Conservation (phyloP, 2,113 vertebrate genomes). For the Oreamnos americanus region DNA sequence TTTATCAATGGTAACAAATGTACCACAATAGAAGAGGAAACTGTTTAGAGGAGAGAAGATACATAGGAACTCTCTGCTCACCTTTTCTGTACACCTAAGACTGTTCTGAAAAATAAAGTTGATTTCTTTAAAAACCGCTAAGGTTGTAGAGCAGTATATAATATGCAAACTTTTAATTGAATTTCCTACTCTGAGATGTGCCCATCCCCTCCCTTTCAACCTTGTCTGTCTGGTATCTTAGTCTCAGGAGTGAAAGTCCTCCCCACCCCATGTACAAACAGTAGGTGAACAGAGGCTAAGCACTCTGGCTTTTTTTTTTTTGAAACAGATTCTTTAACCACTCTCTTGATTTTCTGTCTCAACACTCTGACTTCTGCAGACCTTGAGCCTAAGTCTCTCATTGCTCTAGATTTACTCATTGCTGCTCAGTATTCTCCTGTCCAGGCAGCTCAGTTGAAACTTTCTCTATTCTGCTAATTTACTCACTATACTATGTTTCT, state of each 20-base stretch:
- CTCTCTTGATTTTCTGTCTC: not conserved
- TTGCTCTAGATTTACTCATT: not conserved
- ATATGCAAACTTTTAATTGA: not conserved
- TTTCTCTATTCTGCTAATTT: not conserved
- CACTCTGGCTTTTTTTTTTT: not conserved
- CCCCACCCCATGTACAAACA: accelerated
- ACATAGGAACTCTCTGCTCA: not conserved
- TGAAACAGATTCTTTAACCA: not conserved
- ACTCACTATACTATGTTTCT: not conserved
- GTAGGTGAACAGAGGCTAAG: not conserved
- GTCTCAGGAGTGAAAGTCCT: not conserved
- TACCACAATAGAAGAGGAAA: not conserved
- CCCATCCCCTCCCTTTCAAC: accelerated
- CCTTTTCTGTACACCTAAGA: not conserved
- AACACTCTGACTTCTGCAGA: not conserved
- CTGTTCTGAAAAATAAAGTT: not conserved
- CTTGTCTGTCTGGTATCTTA: not conserved
- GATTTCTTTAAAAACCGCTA: not conserved
- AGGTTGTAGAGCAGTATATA: not conserved
- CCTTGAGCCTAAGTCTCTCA: not conserved
- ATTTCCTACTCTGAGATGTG: not conserved
- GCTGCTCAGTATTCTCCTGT: not conserved
- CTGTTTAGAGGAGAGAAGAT: not conserved
- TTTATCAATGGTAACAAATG: not conserved
- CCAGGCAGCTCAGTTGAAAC: not conserved